Evolutionary conservation across 2,888 invertebrate species (phyloP), one percentile per base, ranked within the genome.

Genomic region (Calliphora vomitoria): DNA sequence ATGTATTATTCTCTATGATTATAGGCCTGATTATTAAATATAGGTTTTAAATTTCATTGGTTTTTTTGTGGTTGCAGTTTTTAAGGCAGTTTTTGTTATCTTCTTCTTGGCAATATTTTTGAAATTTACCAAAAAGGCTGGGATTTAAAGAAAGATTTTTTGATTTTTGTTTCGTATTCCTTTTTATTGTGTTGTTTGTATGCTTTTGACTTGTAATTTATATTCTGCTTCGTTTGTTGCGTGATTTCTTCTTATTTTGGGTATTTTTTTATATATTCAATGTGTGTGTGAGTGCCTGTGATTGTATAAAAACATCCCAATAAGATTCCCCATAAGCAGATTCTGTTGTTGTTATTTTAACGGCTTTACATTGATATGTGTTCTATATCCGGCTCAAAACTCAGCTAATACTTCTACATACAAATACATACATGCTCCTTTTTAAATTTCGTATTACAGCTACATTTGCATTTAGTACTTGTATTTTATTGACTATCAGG

Each of bases 181-280:
- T 53, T 71, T 64, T 11, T 38, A 38, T 38, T 38, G 38, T 38
- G 38, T 38, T 38, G 38, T 44, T 18, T 76, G 20, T 64, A 35
- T 84, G 60, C 25, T 79, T 72, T 79, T 84, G 84, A 78, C 78
- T 84, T 72, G 79, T 74, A 79, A 72, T 84, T 78, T 84, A 74
- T 84, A 66, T 66, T 84, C 58, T 72, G 60, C 31, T 84, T 79
- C 50, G 78, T 84, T 84, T 79, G 78, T 64, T 79, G 81, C 47
- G 58, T 72, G 79, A 84, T 79, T 75, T 80, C 18, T 79, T 79
- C 4, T 58, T 69, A 20, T 79, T 69, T 68, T 68, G 3, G 11
- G 18, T 53, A 3, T 50, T 50, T 3, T 50, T 15, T 13, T 10
- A 44, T 60, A 18, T 60, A 41, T 50, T 38, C 44, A 13, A 64